Evolutionary conservation across 2,888 invertebrate genomes (phyloP), one percentile per base, ranked within the genome.

Genomic region (Chrysotoxum bicinctum): DNA sequence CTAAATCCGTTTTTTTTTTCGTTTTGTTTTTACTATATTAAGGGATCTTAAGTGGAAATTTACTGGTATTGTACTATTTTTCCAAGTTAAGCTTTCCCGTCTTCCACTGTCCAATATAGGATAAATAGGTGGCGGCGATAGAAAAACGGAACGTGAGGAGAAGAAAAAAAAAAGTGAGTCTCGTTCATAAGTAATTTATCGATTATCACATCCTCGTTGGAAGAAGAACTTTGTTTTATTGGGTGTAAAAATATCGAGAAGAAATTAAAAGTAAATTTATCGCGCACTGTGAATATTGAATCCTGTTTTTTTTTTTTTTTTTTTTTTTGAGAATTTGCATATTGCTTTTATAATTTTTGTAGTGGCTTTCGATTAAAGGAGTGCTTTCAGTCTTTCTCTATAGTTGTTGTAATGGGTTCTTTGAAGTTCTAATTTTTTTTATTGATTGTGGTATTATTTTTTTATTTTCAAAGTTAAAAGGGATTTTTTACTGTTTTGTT

Each of bases 121-220:
- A 56, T 19, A 6, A 56, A 19, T 35, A 12, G 19, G 2, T n/a
- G 16, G 45, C 62, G 14, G 45, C 62, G 14, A 26, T 16, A 62
- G 19, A 58, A 58, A 35, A 37, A n/a, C n/a, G 21, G 16, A 62
- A 30, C 23, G 23, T 23, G 23, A 16, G 40, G 9, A n/a, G 10
- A 26, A 40, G 7, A 9, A 35, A 16, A 56, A 16, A 32, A 14
- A 16, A 35, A 16, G 10, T 1, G 14, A 66, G 48, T 66, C 64
- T 69, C 40, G 64, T 60, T 80, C 58, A 58, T 80, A 79, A 84
- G 84, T 84, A 80, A 84, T 79, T 84, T 80, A 84, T 80, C 79
- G 84, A 84, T 79, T 84, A 84, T 70, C 75, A 75, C 69, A 75
- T 79, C 75, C 58, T 79, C 30, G 73, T 48, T 45, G 62, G 69